These are phyloP conservation scores for Columbina picui DNA, from an alignment of 2,113 vertebrate genomes.

Conservation along the genomic window DNA sequence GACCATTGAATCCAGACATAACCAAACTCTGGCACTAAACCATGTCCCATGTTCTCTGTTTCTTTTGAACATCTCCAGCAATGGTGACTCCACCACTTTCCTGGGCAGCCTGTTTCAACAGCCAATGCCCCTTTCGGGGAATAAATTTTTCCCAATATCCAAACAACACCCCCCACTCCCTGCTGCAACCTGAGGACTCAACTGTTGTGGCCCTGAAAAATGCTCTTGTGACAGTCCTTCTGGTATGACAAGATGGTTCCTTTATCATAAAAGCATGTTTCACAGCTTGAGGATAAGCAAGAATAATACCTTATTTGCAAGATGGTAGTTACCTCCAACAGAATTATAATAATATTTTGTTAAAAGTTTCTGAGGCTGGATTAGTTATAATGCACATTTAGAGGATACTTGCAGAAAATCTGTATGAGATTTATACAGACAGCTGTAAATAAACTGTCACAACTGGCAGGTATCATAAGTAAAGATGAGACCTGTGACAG, in stretches of 20 bases:
- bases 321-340: not conserved
- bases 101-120: no score
- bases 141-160: no score
- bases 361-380: not conserved
- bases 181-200: conserved; percentile 55
- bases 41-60: no score
- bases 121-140: no score
- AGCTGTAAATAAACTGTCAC: not conserved
- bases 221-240: not conserved
- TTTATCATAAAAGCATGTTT: not conserved
- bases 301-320: not conserved
- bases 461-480: not conserved
- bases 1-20: no score
- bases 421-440: not conserved
- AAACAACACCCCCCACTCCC: no score
- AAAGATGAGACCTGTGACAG: not conserved
- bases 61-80: no score
- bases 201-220: conserved; percentile 60
- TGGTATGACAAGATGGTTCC: not conserved
- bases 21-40: no score
- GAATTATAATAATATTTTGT: not conserved
- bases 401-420: not conserved
- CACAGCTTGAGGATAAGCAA: not conserved
- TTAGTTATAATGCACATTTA: not conserved
- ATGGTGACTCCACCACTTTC: no score